phyloP scores from a whole-genome alignment of 1,140 invertebrate species.

The Calephelis nemesis region DNA sequence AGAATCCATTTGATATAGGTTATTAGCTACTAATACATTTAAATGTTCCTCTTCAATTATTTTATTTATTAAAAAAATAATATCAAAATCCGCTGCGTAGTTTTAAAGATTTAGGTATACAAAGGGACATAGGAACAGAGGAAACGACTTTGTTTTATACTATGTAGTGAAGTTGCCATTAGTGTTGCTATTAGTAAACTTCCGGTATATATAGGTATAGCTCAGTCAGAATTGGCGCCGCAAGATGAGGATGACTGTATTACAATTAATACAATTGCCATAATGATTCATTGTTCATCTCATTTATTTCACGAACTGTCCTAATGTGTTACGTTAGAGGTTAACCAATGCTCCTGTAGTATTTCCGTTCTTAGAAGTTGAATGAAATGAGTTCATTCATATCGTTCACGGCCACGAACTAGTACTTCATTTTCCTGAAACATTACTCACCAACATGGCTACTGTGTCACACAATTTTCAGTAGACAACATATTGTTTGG shows the following conservation, averaged over 20 bases:
- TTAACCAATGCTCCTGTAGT: slow-evolving; percentile 32
- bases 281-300: neutral
- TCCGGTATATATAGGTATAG: no score
- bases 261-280: slow-evolving; percentile 7
- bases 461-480: neutral
- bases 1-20: no score
- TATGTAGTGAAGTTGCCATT: no score
- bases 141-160: no score
- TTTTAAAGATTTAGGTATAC: no score
- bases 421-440: slow-evolving; percentile 38
- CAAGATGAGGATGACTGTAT: neutral
- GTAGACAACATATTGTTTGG: neutral
- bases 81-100: no score
- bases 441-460: slow-evolving; percentile 33
- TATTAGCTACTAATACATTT: no score
- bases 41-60: no score
- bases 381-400: slow-evolving; percentile 45
- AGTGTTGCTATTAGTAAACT: no score
- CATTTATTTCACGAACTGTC: slow-evolving; percentile 11
- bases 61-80: no score
- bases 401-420: slow-evolving; percentile 3
- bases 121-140: no score
- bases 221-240: neutral
- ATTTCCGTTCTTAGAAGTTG: slow-evolving; percentile 41
- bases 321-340: slow-evolving; percentile 23